Evolutionary conservation across 2,113 vertebrate species (phyloP).

Genomic region (Alethe diademata): DNA sequence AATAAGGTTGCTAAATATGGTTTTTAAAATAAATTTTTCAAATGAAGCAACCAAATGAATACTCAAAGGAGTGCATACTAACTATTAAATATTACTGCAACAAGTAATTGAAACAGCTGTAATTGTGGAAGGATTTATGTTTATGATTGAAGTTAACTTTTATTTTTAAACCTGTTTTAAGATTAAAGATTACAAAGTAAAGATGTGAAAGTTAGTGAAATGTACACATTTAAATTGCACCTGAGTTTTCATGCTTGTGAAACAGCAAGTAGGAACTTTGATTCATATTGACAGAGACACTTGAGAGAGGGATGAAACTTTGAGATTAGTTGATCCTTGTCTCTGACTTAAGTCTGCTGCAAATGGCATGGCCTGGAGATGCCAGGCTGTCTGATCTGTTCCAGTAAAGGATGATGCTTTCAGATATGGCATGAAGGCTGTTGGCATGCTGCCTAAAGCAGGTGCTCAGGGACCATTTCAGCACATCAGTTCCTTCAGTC

Average conservation of each 20-base stretch:
- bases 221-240: not conserved
- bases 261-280: not conserved
- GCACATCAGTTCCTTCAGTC: not conserved
- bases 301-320: not conserved
- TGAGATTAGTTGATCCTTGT: not conserved
- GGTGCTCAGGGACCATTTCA: not conserved
- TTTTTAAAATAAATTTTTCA: not conserved
- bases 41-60: not conserved
- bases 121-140: not conserved
- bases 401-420: not conserved
- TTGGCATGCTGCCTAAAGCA: not conserved
- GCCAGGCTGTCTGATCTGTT: not conserved
- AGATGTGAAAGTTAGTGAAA: not conserved
- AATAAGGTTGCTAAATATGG: not conserved
- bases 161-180: not conserved
- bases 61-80: not conserved
- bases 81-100: not conserved
- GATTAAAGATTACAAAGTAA: not conserved
- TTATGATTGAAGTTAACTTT: not conserved
- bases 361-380: not conserved
- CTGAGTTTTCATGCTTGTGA: not conserved
- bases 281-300: not conserved
- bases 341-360: not conserved
- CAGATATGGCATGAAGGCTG: not conserved
- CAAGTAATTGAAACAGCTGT: not conserved